A percentile compares a stretch with the other conserved stretches of the same genome.
phyloP scores from a whole-genome alignment of 2,113 vertebrate genomes.

The Misgurnus mizolepis region DNA sequence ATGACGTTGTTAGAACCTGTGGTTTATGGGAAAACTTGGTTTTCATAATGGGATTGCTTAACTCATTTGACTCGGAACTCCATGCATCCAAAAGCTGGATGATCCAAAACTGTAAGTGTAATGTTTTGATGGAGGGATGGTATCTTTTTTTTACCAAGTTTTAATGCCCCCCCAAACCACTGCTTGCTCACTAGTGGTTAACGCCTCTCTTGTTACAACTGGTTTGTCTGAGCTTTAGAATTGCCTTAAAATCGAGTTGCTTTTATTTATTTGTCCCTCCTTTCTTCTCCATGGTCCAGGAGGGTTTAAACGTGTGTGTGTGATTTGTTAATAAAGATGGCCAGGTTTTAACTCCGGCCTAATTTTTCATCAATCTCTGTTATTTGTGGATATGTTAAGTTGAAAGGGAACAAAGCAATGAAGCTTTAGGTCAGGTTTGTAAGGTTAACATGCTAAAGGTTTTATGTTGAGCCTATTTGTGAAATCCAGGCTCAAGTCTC shows the following conservation, averaged over 20 bases:
- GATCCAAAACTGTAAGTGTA: conserved; percentile 23
- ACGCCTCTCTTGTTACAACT: conserved; percentile 68
- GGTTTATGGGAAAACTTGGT: conserved; percentile 6
- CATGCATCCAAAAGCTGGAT: not conserved
- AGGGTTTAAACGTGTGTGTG: conserved; percentile 59
- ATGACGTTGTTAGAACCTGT: not conserved
- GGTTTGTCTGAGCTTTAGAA: conserved; percentile 76
- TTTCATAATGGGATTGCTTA: not conserved
- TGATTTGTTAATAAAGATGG: conserved; percentile 78
- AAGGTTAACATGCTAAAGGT: not conserved
- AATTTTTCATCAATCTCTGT: conserved; percentile 70
- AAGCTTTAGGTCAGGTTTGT: not conserved
- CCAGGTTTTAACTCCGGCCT: conserved; percentile 72
- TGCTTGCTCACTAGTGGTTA: conserved; percentile 54
- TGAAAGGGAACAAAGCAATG: not conserved
- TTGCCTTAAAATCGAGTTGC: conserved; percentile 75
- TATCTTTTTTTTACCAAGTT: not conserved
- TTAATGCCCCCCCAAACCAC: conserved; percentile 3
- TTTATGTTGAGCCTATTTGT: too few species aligned
- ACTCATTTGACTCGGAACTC: not conserved
- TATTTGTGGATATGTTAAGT: conserved; percentile 35
- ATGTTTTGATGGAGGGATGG: not conserved
- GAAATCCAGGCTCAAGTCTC: too few species aligned
- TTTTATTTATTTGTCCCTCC: conserved; percentile 74
- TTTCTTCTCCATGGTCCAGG: conserved; percentile 65